A percentile compares a stretch with the other conserved stretches of the same genome.
Evolutionary conservation across 2,113 vertebrate species (phyloP).

Genomic region (Plestiodon gilberti): DNA sequence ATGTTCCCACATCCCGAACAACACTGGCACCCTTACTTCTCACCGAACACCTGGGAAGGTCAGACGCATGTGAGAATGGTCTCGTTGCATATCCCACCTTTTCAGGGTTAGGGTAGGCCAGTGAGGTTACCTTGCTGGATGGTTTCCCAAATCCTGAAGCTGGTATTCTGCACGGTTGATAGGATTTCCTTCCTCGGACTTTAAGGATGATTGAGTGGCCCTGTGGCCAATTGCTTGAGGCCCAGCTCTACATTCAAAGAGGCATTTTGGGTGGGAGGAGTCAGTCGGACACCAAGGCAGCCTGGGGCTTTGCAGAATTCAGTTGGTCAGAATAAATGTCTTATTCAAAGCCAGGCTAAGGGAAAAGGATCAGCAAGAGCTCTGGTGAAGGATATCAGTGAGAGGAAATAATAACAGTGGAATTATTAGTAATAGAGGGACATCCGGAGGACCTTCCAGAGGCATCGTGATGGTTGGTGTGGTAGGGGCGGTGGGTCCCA

Average conservation of each 20-base stretch:
- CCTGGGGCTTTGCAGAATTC: neutral
- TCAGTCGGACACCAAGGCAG: too few species aligned
- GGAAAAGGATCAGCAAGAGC: neutral
- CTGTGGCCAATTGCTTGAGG: too few species aligned
- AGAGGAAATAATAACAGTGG: neutral
- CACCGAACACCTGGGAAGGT: neutral
- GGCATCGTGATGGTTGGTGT: too few species aligned
- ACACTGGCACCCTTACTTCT: neutral
- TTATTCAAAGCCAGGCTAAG: neutral
- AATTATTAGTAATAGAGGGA: neutral
- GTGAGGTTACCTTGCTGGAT: neutral
- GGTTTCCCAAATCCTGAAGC: neutral
- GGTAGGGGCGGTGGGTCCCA: too few species aligned
- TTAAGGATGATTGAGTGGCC: neutral
- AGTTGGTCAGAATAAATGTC: neutral
- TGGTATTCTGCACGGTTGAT: neutral
- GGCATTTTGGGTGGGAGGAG: neutral
- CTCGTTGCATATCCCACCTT: neutral
- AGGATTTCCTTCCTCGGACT: neutral
- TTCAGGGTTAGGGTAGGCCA: neutral
- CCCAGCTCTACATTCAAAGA: neutral
- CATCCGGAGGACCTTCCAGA: neutral
- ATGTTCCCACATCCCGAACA: neutral
- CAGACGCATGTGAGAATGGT: neutral
- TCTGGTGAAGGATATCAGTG: neutral